These are phyloP conservation scores for Tyria jacobaeae DNA, from an alignment of 2,888 invertebrate species.

Conservation along the genomic window DNA sequence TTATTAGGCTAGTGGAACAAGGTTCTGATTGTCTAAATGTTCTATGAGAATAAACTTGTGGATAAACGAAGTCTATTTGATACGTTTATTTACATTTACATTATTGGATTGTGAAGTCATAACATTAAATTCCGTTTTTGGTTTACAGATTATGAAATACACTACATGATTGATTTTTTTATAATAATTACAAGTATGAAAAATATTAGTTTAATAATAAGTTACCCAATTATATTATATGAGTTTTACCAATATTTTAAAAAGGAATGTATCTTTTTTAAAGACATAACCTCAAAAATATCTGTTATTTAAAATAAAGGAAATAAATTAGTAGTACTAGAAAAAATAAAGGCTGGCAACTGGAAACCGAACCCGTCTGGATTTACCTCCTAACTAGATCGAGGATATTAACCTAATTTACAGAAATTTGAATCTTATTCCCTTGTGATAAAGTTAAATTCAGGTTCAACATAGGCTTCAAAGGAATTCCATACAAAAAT, in stretches of 20 bases:
- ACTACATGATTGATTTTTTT: no score
- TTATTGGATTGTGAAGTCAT: no score
- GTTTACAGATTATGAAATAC: no score
- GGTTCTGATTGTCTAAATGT: no score
- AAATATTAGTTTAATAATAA: no score
- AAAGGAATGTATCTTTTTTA: not conserved
- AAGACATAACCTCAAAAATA: constrained; percentile 23
- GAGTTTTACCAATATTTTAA: not conserved
- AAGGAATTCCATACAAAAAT: constrained; percentile 82
- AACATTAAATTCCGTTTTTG: no score
- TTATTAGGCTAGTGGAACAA: no score
- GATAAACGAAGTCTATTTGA: no score
- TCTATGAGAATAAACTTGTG: no score
- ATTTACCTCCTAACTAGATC: constrained; percentile 68
- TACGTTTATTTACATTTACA: no score
- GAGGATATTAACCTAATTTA: constrained; percentile 45
- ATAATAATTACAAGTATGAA: no score
- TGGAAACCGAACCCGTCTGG: constrained; percentile 59
- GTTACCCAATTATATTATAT: no score
- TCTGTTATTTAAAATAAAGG: constrained; percentile 28
- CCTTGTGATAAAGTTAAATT: constrained; percentile 31
- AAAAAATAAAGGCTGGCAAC: constrained; percentile 56
- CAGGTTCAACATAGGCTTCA: constrained; percentile 36
- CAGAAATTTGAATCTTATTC: constrained; percentile 48
- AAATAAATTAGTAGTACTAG: constrained; percentile 29